These are phyloP conservation scores for Amazona vittata DNA, from an alignment of 2,113 vertebrate genomes.

Conservation along the genomic window DNA sequence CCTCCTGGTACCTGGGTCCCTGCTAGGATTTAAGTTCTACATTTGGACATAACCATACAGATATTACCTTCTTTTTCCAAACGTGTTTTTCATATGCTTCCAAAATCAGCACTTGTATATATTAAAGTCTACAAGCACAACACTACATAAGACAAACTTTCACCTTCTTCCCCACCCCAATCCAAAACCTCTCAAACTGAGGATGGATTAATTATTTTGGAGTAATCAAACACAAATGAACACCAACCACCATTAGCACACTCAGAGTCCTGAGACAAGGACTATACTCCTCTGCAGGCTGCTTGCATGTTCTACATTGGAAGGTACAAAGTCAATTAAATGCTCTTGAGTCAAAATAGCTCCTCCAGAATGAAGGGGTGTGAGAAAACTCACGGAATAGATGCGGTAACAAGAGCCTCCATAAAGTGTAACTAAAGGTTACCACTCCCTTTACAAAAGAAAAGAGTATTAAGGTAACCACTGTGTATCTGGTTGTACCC, in stretches of 20 bases:
- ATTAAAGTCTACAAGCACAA: not conserved
- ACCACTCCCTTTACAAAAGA: not conserved
- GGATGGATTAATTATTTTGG: not conserved
- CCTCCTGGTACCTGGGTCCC: not conserved
- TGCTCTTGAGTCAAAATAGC: not conserved
- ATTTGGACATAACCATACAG: not conserved
- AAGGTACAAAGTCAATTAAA: slow-evolving; percentile 24
- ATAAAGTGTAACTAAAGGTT: not conserved
- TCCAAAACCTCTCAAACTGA: not conserved
- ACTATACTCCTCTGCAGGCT: not conserved
- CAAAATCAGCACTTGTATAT: not conserved
- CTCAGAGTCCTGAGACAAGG: not conserved
- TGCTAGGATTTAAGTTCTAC: not conserved
- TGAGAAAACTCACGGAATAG: slow-evolving; percentile 38
- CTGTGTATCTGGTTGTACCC: not conserved
- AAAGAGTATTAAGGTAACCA: not conserved
- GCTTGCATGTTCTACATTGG: not conserved
- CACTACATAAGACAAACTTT: not conserved
- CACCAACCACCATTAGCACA: not conserved
- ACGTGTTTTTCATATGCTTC: not conserved
- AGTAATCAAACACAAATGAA: not conserved
- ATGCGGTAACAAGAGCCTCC: not conserved
- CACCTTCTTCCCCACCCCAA: not conserved
- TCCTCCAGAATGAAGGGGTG: slow-evolving; percentile 8
- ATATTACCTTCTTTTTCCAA: not conserved